Percentiles rank a stretch among this genome's conserved stretches.
phyloP scores from a whole-genome alignment of 2,888 invertebrate species.

The Hypomecis atomaria region DNA sequence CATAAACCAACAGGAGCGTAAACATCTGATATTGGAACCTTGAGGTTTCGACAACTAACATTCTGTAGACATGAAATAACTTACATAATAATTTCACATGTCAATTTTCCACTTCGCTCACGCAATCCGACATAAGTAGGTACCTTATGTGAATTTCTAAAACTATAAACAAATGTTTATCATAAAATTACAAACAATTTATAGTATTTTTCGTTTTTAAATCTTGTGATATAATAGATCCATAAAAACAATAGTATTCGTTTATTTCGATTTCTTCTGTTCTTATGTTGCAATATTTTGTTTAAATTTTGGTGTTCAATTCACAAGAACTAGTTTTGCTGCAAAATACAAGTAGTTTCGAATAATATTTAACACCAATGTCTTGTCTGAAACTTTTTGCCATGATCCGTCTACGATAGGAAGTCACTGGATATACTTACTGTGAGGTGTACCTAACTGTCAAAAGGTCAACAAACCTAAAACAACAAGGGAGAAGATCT shows the following conservation, averaged over 20 bases:
- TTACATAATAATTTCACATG: background rate
- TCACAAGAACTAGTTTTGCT: too few species aligned
- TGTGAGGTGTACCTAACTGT: constrained; percentile 39
- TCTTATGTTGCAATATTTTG: too few species aligned
- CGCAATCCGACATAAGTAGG: background rate
- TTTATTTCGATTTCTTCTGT: too few species aligned
- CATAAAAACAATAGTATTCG: too few species aligned
- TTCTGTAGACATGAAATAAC: background rate
- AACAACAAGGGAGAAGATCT: constrained; percentile 38
- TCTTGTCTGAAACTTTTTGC: background rate
- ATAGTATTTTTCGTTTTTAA: too few species aligned
- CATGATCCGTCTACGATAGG: background rate
- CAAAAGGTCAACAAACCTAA: constrained; percentile 47
- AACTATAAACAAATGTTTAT: too few species aligned
- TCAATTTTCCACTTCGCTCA: background rate
- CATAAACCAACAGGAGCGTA: constrained; percentile 32
- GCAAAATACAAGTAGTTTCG: background rate
- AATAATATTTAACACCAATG: background rate
- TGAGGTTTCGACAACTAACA: background rate
- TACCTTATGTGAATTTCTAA: background rate
- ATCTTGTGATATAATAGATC: too few species aligned
- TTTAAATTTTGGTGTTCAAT: too few species aligned
- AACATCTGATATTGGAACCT: constrained; percentile 40
- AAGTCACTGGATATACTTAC: constrained; percentile 26
- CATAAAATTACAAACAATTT: too few species aligned